Evolutionary conservation across 1,140 invertebrate genomes (phyloP).

Genomic region (Polypedilum vanderplanki): DNA sequence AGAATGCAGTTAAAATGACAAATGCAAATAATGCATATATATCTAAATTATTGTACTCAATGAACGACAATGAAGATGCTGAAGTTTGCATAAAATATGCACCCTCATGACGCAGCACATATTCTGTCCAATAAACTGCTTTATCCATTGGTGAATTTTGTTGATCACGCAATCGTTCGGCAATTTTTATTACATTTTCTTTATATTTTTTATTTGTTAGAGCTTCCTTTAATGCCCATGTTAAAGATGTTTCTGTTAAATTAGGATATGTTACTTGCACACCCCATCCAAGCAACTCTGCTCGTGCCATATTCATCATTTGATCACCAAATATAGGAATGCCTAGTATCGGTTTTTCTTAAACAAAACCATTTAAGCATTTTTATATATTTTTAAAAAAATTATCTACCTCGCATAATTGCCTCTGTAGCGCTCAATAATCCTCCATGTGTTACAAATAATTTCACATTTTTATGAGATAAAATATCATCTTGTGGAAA

Average conservation of each 20-base stretch:
- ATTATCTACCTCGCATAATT: conserved; percentile 54
- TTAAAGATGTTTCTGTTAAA: conserved; percentile 33
- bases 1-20: conserved; percentile 32
- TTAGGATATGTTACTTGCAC: conserved; percentile 38
- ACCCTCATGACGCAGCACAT: conserved; percentile 54
- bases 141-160: conserved; percentile 52
- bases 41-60: conserved; percentile 52
- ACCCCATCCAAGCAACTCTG: conserved; percentile 46
- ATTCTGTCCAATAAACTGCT: conserved; percentile 63
- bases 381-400: too few species aligned
- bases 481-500: conserved; percentile 55
- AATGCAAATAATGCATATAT: conserved; percentile 39
- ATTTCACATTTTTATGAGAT: conserved; percentile 55
- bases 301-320: conserved; percentile 48
- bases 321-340: conserved; percentile 63
- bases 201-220: conserved; percentile 35
- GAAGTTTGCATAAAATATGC: conserved; percentile 45
- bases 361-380: too few species aligned
- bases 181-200: conserved; percentile 46
- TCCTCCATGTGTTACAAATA: conserved; percentile 62
- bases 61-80: conserved; percentile 46
- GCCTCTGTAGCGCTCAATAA: conserved; percentile 58
- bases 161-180: conserved; percentile 56
- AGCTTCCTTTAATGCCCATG: conserved; percentile 34
- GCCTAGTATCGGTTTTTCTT: conserved; percentile 58